Conservation (phyloP, 2,888 invertebrate genomes). For the Mimachlamys varia region DNA sequence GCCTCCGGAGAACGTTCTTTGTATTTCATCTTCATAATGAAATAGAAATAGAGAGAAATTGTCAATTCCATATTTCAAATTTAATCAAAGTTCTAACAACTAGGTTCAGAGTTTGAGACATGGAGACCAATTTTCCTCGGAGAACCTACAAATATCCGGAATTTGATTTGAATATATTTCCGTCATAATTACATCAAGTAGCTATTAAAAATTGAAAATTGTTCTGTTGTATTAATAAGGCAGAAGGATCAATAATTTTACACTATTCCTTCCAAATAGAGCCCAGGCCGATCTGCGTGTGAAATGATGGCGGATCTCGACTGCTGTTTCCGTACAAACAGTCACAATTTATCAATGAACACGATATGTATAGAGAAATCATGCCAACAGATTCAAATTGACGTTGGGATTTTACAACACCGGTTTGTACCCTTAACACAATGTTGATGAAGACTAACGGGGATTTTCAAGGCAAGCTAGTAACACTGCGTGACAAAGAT, state of each 20-base stretch:
- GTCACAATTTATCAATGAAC: not conserved
- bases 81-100: constrained; percentile 11
- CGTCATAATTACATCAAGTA: not conserved
- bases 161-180: constrained; percentile 32
- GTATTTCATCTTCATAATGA: constrained; percentile 16
- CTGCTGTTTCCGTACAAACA: not conserved
- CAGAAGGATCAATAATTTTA: not conserved
- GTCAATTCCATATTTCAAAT: constrained; percentile 26
- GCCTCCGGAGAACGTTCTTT: not conserved
- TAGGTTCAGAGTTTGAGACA: constrained; percentile 3
- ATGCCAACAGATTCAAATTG: not conserved
- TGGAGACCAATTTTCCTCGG: not conserved
- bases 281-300: not conserved
- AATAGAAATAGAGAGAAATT: constrained; percentile 24
- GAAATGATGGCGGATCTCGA: not conserved
- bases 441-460: not conserved
- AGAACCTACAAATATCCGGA: constrained; percentile 31
- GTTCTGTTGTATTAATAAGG: constrained; percentile 21
- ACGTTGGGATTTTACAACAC: not conserved
- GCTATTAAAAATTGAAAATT: constrained; percentile 19
- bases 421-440: not conserved
- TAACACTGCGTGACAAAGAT: not conserved
- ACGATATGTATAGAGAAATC: not conserved
- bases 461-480: not conserved
- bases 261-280: not conserved